A percentile compares a stretch with the other conserved stretches of the same genome.
phyloP scores from a whole-genome alignment of 2,113 vertebrate species.

The Spilogale gracilis region DNA sequence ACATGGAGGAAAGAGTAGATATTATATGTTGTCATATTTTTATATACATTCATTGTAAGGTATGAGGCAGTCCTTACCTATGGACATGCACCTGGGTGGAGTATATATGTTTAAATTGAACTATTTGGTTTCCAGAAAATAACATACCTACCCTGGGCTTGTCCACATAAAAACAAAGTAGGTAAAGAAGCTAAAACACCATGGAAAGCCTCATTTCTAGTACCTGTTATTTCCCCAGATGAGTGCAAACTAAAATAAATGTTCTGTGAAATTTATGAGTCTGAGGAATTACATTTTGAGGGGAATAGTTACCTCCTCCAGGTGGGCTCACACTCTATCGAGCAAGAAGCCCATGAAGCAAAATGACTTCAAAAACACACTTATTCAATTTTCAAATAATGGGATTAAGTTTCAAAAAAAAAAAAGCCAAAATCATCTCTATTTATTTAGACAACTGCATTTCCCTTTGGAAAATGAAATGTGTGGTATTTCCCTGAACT shows the following conservation, averaged over 20 bases:
- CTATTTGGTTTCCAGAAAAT: neutral
- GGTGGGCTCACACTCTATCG: slow-evolving; percentile 56
- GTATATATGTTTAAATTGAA: too few relatives aligned
- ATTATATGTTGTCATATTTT: neutral
- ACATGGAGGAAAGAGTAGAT: neutral
- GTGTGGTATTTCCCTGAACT: neutral
- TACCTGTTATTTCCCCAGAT: slow-evolving; percentile 82
- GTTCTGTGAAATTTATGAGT: slow-evolving; percentile 84
- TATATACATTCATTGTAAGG: neutral
- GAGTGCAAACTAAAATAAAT: slow-evolving; percentile 81
- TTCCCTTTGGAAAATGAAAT: neutral
- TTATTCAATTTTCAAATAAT: slow-evolving; percentile 83
- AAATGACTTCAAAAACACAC: slow-evolving; percentile 82
- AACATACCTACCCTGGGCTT: neutral
- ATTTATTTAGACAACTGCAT: neutral
- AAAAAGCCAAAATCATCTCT: neutral
- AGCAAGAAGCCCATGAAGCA: slow-evolving; percentile 81
- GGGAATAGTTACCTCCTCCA: slow-evolving; percentile 48
- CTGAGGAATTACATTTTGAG: slow-evolving; percentile 82
- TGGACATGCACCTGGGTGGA: neutral
- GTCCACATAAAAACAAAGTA: slow-evolving; percentile 46
- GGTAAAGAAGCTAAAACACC: slow-evolving; percentile 36
- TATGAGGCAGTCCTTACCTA: too few relatives aligned
- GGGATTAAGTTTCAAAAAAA: slow-evolving; percentile 46
- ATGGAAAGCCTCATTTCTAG: slow-evolving; percentile 68